Percentiles rank a stretch among this genome's conserved stretches.
phyloP scores from a whole-genome alignment of 2,888 invertebrate genomes.

The Onchidella celtica region DNA sequence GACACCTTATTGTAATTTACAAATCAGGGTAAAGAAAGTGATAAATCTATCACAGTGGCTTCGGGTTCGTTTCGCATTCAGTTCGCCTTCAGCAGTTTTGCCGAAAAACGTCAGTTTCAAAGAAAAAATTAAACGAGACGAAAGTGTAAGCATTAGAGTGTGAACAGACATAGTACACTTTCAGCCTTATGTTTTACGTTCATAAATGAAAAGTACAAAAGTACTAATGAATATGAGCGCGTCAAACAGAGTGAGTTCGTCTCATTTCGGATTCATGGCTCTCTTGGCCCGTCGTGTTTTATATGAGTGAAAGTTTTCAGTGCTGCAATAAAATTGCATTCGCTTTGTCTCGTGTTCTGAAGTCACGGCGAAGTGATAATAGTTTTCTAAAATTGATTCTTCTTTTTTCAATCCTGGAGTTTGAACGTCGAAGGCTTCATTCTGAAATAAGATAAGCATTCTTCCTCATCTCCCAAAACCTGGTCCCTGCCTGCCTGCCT shows the following conservation, averaged over 20 bases:
- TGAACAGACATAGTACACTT: background rate
- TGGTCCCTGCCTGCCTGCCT: background rate
- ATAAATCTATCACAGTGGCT: no score
- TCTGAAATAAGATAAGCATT: background rate
- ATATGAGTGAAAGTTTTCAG: background rate
- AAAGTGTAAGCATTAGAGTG: no score
- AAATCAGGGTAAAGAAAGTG: no score
- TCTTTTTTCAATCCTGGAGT: background rate
- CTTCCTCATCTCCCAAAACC: no score
- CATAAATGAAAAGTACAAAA: background rate
- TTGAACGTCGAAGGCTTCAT: background rate
- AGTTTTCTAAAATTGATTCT: background rate
- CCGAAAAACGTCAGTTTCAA: no score
- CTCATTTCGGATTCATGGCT: background rate
- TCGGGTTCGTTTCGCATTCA: no score
- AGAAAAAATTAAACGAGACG: no score
- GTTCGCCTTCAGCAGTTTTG: no score
- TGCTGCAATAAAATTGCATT: background rate
- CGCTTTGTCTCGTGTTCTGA: background rate
- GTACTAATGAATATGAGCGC: background rate
- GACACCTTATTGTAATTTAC: no score
- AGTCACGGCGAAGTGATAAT: background rate
- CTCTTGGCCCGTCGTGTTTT: background rate
- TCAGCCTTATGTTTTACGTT: background rate
- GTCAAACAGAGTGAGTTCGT: background rate